Evolutionary conservation across 2,888 invertebrate species (phyloP), one percentile per base, ranked within the genome.

Genomic region (Oxyteleia sp.): DNA sequence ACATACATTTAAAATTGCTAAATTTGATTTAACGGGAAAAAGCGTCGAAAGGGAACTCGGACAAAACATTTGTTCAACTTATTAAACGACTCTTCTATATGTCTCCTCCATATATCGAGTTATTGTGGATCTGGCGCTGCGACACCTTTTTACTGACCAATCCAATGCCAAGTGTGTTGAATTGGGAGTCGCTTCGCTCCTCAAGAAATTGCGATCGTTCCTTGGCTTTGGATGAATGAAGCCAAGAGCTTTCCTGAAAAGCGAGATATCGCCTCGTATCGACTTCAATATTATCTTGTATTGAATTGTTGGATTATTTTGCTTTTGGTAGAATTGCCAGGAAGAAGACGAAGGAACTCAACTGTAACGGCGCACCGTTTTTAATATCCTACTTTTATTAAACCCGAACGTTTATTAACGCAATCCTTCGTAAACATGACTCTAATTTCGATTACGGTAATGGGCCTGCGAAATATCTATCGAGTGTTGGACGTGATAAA

Each of bases 61-160:
- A 86, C 69, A 78, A 87, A 86, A 85, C 87, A 84, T 86, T 87
- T 86, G 87, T 84, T 68, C 83, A 85, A 87, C 79, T 85, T 82
- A 86, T 85, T 85, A 86, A 85, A 74, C 64, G 84, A 74, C 71
- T 80, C 68, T 69, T 74, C 69, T 64, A 35, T 51, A 45, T 75
- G 82, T 84, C 74, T 83, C 64, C 26, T 51, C 72, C 49, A 59
- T 51, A 63, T 82, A 84, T 85, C 81, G 85, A 87, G 87, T 85
- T 86, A 84, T 84, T 76, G 78, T 84, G 79, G 83, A 87, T 82
- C 84, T 80, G 63, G 75, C 63, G 72, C 81, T 51, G 61, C 66
- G 78, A 49, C 85, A 79, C 78, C 72, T 80, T 85, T 82, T 82
- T 68, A 72, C 66, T 81, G 82, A 55, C 78, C 78, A 72, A 78